Conservation (phyloP, 2,113 vertebrate genomes). For the Sarotherodon lohbergeri region DNA sequence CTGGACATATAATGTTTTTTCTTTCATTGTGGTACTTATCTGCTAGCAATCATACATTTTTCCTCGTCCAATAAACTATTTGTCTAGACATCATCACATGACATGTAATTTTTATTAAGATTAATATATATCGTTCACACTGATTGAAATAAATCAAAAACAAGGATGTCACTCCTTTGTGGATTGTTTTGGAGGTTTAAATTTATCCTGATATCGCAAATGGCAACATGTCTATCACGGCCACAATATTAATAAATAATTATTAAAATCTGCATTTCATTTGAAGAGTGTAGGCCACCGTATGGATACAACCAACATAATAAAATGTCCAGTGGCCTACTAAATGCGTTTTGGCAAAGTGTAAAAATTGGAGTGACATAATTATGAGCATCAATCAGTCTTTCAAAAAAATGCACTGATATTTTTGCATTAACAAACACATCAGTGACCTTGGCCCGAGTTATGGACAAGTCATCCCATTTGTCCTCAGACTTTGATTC, state of each 20-base stretch:
- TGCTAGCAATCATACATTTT: neutral
- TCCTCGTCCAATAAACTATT: accelerated
- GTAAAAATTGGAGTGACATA: neutral
- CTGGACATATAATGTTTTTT: neutral
- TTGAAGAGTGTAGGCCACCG: accelerated
- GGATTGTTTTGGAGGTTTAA: neutral
- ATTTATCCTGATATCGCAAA: neutral
- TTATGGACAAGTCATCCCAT: too few relatives aligned
- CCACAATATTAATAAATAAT: neutral
- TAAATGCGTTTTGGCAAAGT: neutral
- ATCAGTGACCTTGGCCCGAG: too few relatives aligned
- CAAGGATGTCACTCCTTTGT: neutral
- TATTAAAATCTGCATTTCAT: neutral
- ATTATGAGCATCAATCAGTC: neutral
- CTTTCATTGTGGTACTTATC: neutral
- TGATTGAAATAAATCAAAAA: neutral
- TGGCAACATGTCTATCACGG: neutral
- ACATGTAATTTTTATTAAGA: neutral
- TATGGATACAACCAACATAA: neutral
- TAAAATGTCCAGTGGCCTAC: neutral
- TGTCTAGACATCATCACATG: too few relatives aligned
- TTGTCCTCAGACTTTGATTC: too few relatives aligned
- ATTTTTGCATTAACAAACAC: too few relatives aligned
- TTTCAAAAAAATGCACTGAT: too few relatives aligned
- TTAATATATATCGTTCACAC: neutral